Base-by-base conservation (phyloP, 2,113 vertebrate genomes). In the Peromyscus californicus region DNA sequence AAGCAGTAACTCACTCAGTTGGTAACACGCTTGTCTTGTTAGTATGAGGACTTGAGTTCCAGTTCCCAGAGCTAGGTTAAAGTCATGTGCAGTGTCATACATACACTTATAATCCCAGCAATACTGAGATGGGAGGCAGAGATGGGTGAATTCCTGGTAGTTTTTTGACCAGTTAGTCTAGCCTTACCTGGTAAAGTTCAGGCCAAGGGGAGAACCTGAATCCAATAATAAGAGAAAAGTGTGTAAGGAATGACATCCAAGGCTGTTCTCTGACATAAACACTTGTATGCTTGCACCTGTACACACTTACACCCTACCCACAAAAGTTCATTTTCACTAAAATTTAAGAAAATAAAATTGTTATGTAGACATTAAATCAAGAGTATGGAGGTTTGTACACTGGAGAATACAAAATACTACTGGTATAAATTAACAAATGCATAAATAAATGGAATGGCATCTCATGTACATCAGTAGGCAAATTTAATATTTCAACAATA, bases 301-400 rank as follows among this genome's bases (percentile, higher is more conserved):
- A 42, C 3, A 42, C 22, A 84, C 7, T 63, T 29, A 42, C 7
- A 61, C 1, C 3, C n/a, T 61, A 65, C 26, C 4, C 9, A 65
- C 24, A 45, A 63, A 84, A 54, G 19, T 94, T 26, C n/a, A 89
- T 83, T 75, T 82, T 67, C 6, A 91, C 69, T 57, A 69, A 91
- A 63, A 80, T 45, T 88, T 82, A 82, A 59, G 45, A 48, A 94
- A 88, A n/a, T 83, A 91, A 75, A 89, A 82, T 16, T 69, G 82
- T 21, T 83, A 70, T 19, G 6, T 16, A 65, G 63, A 88, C 26
- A 11, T 45, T 42, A 78, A 67, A 65, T 87, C 26, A 85, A 70
- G 7, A 75, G 21, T 17, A 36, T 21, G n/a, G 17, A 75, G 5
- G 22, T 69, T 48, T 79, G 7, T 65, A 90, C 7, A 79, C 13